Evolutionary conservation across 2,888 invertebrate species (phyloP).

Genomic region (Lapara coniferarum): DNA sequence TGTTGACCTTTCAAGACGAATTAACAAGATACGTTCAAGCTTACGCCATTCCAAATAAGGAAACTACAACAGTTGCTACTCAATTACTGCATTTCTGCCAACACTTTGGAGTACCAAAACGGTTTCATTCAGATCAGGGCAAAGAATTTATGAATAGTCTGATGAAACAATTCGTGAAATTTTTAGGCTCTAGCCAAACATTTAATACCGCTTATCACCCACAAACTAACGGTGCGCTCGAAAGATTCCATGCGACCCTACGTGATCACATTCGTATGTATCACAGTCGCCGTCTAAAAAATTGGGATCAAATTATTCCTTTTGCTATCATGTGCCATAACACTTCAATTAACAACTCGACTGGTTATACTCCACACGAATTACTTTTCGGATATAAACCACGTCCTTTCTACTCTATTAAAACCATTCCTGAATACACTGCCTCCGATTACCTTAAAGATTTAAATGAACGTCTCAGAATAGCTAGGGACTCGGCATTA

Average conservation of each 20-base stretch:
- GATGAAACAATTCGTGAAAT: slow-evolving; percentile 48
- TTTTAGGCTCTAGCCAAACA: slow-evolving; percentile 45
- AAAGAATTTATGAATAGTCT: slow-evolving; percentile 47
- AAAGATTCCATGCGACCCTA: slow-evolving; percentile 49
- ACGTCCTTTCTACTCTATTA: slow-evolving; percentile 42
- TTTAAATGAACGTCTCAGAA: slow-evolving; percentile 43
- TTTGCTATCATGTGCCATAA: slow-evolving; percentile 53
- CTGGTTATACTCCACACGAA: slow-evolving; percentile 46
- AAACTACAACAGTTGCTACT: slow-evolving; percentile 46
- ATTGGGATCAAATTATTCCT: slow-evolving; percentile 49
- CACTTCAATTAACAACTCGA: slow-evolving; percentile 45
- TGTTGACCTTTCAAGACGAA: slow-evolving; percentile 49
- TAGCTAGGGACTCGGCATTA: slow-evolving; percentile 41
- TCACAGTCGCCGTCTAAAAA: slow-evolving; percentile 36
- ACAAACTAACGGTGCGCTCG: slow-evolving; percentile 48
- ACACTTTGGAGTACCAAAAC: slow-evolving; percentile 48
- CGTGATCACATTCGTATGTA: slow-evolving; percentile 50
- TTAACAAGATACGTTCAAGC: slow-evolving; percentile 48
- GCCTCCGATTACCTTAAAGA: slow-evolving; percentile 44
- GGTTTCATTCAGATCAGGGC: slow-evolving; percentile 52
- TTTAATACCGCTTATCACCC: slow-evolving; percentile 49
- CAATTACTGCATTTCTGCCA: slow-evolving; percentile 46
- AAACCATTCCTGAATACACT: slow-evolving; percentile 40
- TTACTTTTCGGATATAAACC: slow-evolving; percentile 49
- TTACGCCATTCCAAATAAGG: slow-evolving; percentile 49